A percentile compares a stretch with the other conserved stretches of the same genome.
Conservation (phyloP, 2,888 invertebrate genomes). For the Megamerina dolium region DNA sequence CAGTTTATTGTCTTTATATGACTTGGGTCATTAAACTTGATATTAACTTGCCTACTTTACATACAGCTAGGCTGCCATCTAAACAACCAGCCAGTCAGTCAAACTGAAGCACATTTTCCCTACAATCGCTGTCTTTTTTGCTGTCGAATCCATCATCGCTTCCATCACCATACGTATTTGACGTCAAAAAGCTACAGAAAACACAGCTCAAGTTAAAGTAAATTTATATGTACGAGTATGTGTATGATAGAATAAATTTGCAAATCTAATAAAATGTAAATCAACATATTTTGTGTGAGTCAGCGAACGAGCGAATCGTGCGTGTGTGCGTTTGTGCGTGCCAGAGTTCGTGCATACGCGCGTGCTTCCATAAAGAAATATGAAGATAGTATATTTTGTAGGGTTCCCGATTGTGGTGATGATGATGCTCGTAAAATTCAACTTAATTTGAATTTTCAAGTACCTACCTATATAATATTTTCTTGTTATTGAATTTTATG, state of each 20-base stretch:
- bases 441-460: slow-evolving; percentile 17
- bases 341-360: background rate
- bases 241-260: slow-evolving; percentile 21
- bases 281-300: slow-evolving; percentile 19
- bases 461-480: no score
- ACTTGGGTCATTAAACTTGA: slow-evolving; percentile 19
- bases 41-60: slow-evolving; percentile 5
- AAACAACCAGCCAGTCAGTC: background rate
- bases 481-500: no score
- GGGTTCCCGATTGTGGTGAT: no score
- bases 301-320: no score
- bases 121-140: background rate
- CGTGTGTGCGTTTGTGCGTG: background rate
- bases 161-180: slow-evolving; percentile 10
- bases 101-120: background rate
- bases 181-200: no score
- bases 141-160: slow-evolving; percentile 3
- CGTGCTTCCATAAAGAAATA: no score
- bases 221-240: no score
- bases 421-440: slow-evolving; percentile 18
- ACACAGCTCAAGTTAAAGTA: slow-evolving; percentile 4
- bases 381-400: no score
- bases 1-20: slow-evolving; percentile 10
- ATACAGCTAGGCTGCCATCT: background rate
- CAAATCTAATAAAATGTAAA: slow-evolving; percentile 21